These are phyloP conservation scores for Dendrocincla fuliginosa DNA, from an alignment of 2,797 vertebrate species.

Conservation along the genomic window DNA sequence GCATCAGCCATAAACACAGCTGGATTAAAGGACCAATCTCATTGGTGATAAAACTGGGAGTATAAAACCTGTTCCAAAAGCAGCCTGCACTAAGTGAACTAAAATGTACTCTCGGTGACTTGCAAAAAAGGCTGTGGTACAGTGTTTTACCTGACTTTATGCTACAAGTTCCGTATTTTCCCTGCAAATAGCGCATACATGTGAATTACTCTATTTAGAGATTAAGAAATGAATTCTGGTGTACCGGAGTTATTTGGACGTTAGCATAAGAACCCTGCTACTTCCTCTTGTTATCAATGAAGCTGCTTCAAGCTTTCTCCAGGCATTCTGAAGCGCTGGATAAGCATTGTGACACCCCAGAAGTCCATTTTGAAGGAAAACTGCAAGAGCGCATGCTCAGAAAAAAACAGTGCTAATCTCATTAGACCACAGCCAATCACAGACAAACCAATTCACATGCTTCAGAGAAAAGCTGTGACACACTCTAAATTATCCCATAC, in stretches of 20 bases:
- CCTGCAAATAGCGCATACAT: background rate
- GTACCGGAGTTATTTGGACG: background rate
- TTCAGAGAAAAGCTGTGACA: background rate
- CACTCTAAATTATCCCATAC: background rate
- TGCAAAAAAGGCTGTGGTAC: background rate
- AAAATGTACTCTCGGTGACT: background rate
- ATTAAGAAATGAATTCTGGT: background rate
- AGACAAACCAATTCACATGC: background rate
- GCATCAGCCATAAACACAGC: background rate
- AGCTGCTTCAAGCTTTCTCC: background rate
- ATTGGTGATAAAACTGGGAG: background rate
- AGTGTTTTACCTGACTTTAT: background rate
- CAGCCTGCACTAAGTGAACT: background rate
- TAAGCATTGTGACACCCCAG: background rate
- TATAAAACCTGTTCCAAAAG: background rate
- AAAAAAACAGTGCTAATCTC: background rate
- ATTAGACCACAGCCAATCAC: background rate
- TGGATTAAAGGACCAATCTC: background rate
- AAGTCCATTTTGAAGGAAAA: accelerated
- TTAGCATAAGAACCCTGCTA: background rate
- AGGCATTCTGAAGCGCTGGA: background rate
- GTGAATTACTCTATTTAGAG: background rate
- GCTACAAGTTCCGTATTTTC: accelerated
- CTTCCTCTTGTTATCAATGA: background rate
- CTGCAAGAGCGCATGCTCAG: background rate